Evolutionary conservation across 2,113 vertebrate genomes (phyloP).

Genomic region (Puntigrus tetrazona): DNA sequence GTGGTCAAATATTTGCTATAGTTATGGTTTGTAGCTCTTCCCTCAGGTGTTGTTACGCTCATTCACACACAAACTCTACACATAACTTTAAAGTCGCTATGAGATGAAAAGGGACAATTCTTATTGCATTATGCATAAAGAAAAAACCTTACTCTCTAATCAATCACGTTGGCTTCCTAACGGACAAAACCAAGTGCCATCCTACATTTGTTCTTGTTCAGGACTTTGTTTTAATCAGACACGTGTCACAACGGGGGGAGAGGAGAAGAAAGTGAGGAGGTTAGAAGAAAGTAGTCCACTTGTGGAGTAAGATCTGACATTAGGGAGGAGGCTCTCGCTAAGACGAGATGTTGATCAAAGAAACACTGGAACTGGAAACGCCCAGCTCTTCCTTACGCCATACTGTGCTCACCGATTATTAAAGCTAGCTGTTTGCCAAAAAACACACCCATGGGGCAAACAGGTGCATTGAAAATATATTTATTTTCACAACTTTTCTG

Average conservation of each 20-base stretch:
- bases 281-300: background rate
- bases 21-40: background rate
- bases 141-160: too few species aligned
- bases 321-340: background rate
- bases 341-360: constrained; percentile 27
- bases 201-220: too few species aligned
- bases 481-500: constrained; percentile 21
- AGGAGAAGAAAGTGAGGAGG: background rate
- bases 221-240: background rate
- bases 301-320: background rate
- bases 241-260: background rate
- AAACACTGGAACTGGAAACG: background rate
- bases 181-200: too few species aligned
- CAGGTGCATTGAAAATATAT: constrained; percentile 18
- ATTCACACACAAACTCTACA: background rate
- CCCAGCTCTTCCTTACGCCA: constrained; percentile 18
- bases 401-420: background rate
- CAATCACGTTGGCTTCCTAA: too few species aligned
- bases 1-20: background rate
- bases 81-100: background rate
- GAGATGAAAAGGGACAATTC: too few species aligned
- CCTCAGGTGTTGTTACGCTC: background rate
- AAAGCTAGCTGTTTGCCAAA: constrained; percentile 16
- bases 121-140: too few species aligned
- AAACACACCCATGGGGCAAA: background rate